Base-by-base conservation (phyloP, 2,888 invertebrate species). In the Rhabditoides inermis region DNA sequence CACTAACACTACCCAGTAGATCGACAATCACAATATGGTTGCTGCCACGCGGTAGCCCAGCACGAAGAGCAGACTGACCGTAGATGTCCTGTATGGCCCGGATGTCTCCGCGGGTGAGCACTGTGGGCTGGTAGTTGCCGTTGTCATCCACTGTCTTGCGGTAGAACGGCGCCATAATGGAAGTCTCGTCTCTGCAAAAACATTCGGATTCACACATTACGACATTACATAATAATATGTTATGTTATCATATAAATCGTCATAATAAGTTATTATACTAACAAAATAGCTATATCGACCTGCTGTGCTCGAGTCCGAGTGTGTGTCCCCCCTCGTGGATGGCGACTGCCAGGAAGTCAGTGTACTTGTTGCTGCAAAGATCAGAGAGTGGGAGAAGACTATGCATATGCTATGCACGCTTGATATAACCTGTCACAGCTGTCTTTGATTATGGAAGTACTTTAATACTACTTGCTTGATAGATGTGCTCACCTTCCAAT, bases 91-190 rank as follows among this genome's bases (percentile, higher is more conserved):
- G 73, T 52, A 74, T 74, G 4, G 67, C 70, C 6, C 51, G 52
- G 36, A 73, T 69, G 53, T 73, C 73, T n/a, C n/a, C n/a, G n/a
- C n/a, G n/a, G n/a, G n/a, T n/a, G 6, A 32, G 32, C 15, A 6
- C 32, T 6, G 32, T 6, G 6, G 7, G 32, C 6, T 10, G 7
- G 32, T 32, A 32, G 32, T 32, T 32, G 32, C 32, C 32, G 32
- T 32, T 10, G 32, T 32, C 15, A 27, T 51, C 46, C n/a, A 35
- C 27, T 5, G 51, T 46, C 26, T 40, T 51, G 39, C 63, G 62
- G 36, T 75, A 75, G 55, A 75, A 75, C 6, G 75, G 75, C 6
- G 74, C 73, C 75, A 75, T 75, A 36, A 75, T 73, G 1, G 73
- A 69, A 5, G 58, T 55, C 44, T 73, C 71, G 49, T 68, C 65